Conservation (phyloP, 1,140 invertebrate species). For the Neocloeon triangulifer region DNA sequence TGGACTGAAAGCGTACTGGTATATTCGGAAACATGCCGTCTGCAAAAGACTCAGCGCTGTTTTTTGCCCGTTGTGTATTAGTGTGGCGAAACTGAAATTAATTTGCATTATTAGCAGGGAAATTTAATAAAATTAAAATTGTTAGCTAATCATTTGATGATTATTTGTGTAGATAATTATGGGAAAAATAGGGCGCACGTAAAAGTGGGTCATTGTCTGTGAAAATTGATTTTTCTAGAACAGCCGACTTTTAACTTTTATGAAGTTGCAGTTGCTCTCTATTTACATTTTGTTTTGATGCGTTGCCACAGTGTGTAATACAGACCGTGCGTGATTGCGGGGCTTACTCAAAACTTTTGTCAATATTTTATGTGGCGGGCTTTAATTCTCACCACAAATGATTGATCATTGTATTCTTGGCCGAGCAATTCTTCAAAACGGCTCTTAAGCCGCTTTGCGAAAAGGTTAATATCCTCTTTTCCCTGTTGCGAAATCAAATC, state of each 20-base stretch:
- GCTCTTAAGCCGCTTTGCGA: constrained; percentile 30
- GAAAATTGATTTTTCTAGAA: constrained; percentile 5
- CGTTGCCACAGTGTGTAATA: too few relatives aligned
- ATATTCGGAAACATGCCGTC: constrained; percentile 16
- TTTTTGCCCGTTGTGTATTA: constrained; percentile 11
- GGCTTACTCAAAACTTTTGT: too few relatives aligned
- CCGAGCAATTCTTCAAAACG: constrained; percentile 27
- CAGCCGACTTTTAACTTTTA: too few relatives aligned
- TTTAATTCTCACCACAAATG: too few relatives aligned
- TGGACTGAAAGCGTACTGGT: constrained; percentile 9
- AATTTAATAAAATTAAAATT: too few relatives aligned
- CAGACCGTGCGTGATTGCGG: constrained; percentile 8
- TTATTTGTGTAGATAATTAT: too few relatives aligned
- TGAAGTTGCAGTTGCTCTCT: constrained; percentile 7
- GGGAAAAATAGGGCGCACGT: not conserved
- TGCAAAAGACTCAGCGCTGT: constrained; percentile 17
- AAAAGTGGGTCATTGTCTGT: not conserved
- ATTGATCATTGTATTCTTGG: too few relatives aligned
- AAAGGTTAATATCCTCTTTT: constrained; percentile 28
- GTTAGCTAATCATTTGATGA: too few relatives aligned
- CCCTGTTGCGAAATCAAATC: constrained; percentile 30
- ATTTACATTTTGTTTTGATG: too few relatives aligned
- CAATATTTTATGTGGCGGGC: too few relatives aligned
- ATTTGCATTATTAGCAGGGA: too few relatives aligned
- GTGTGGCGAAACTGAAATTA: constrained; percentile 17